A percentile compares a stretch with the other conserved stretches of the same genome.
These are phyloP conservation scores for Eurypyga helias DNA, from an alignment of 2,113 vertebrate genomes.

Conservation along the genomic window DNA sequence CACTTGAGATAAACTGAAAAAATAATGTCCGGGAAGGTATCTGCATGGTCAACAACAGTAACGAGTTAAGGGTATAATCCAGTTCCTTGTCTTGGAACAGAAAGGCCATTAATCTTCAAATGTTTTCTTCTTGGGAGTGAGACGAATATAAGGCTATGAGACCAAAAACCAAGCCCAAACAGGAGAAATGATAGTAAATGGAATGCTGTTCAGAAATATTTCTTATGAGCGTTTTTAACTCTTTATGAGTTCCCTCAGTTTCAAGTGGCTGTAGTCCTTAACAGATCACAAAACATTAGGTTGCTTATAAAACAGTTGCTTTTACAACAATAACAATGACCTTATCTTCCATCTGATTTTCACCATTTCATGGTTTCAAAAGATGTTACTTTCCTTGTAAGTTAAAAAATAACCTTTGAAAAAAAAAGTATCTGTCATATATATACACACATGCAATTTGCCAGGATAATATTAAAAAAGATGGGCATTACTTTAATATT, in stretches of 20 bases:
- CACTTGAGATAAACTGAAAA: not conserved
- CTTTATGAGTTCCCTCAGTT: not conserved
- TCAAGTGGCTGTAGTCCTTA: not conserved
- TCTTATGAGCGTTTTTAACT: not conserved
- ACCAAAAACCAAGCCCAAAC: not conserved
- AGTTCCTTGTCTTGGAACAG: not conserved
- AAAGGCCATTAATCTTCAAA: not conserved
- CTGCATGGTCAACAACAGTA: not conserved
- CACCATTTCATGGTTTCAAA: not conserved
- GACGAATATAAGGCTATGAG: not conserved
- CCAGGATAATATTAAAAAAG: not conserved
- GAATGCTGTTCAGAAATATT: not conserved
- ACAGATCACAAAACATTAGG: not conserved
- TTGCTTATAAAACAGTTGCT: not conserved
- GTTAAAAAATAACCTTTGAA: not conserved
- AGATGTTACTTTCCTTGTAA: not conserved
- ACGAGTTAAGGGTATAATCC: not conserved
- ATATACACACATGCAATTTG: rapidly evolving
- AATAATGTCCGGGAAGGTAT: not conserved
- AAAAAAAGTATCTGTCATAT: not conserved
- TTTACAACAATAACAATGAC: not conserved
- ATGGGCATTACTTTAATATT: not conserved
- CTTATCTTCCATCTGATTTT: not conserved
- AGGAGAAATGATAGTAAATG: not conserved
- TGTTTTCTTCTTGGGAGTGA: not conserved